These are phyloP conservation scores for Corythornis leucogaster DNA, from an alignment of 2,797 vertebrate genomes.

Conservation along the genomic window DNA sequence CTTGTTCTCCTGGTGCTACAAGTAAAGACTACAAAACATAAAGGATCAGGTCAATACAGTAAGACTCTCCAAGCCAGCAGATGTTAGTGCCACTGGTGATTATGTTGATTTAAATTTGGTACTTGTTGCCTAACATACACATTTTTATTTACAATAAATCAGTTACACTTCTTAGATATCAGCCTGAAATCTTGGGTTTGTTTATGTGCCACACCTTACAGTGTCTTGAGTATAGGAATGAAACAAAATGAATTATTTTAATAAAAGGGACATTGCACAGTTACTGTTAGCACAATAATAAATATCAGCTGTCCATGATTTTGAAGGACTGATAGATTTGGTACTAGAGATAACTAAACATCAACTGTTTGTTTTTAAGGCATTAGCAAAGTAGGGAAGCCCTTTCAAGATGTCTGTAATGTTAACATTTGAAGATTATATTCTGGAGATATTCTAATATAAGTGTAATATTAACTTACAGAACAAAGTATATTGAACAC, in stretches of 20 bases:
- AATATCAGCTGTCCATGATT: background rate
- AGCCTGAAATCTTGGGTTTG: background rate
- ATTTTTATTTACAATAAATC: background rate
- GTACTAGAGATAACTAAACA: background rate
- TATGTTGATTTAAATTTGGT: background rate
- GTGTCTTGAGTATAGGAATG: background rate
- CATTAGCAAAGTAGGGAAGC: background rate
- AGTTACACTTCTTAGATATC: background rate
- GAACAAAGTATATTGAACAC: background rate
- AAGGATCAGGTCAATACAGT: conserved; percentile 45
- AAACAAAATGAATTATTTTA: background rate
- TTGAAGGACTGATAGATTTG: background rate
- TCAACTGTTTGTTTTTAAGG: background rate
- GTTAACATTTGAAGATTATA: background rate
- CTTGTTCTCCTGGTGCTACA: conserved; percentile 42
- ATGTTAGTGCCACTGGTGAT: background rate
- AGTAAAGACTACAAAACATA: conserved; percentile 8
- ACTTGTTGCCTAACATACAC: background rate
- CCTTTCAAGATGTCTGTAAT: background rate
- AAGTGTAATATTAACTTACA: background rate
- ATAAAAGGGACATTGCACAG: background rate
- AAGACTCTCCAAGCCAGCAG: background rate
- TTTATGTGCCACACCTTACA: background rate
- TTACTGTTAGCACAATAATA: background rate
- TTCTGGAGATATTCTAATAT: background rate